Base-by-base conservation (phyloP, 1,140 invertebrate species). In the Melipona quadrifasciata region DNA sequence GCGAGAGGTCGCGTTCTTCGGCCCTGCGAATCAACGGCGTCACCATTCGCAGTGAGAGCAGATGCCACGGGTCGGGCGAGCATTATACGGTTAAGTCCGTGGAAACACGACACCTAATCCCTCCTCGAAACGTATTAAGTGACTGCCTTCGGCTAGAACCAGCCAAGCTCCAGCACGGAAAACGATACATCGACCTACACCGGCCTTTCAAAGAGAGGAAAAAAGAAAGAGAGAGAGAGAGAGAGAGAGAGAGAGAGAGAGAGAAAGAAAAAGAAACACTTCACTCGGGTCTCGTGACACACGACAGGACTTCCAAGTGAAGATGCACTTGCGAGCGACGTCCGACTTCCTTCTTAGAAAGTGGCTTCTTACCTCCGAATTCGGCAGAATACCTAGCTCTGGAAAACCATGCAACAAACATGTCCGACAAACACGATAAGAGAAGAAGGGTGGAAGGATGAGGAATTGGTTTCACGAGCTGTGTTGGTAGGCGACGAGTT, bases 21-120 rank as follows among this genome's bases (percentile, higher is more conserved):
- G 19, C 39, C n/a, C 34, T 82, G 73, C 65, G 53, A 83, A 75
- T 67, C 67, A 34, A 21, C 24, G 31, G 34, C 53, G 53, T 58
- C 24, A 31, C 11, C 19, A 53, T 67, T 76, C 31, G 81, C 55
- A 70, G 65, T 5, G 53, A 34, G n/a, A 78, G 65, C 81, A 83
- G 81, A 83, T 83, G 81, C 53, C 65, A 68, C 51, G 72, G 70
- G 79, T 79, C 86, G 70, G 67, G 74, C 73, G 75, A 82, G 89
- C 84, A 90, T 91, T 90, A 90, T 85, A 90, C 84, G 68, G 83
- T 92, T 86, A 90, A 92, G 90, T 89, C 90, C 81, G 64, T 39
- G 84, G 93, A 91, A 95, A 95, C 89, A 76, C 87, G 92, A 95
- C 76, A 93, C 92, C 92, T 91, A 93, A 94, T 93, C 92, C 91